Evolutionary conservation across 2,797 vertebrate genomes (phyloP), one percentile per base, ranked within the genome.

Genomic region (Fistularia commersonii): DNA sequence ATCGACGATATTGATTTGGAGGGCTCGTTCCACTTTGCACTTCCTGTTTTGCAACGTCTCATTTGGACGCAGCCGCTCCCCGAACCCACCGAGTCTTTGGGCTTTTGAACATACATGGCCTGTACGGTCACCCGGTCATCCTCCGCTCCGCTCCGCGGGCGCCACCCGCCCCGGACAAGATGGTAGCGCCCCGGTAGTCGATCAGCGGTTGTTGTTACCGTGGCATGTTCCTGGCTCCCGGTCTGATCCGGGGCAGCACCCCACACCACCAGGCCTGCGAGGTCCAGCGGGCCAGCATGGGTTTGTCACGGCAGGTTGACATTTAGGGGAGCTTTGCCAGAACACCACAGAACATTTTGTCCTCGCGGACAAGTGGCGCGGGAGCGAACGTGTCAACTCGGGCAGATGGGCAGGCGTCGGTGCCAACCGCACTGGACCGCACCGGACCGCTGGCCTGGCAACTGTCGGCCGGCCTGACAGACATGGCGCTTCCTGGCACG

Each of bases 341-440:
- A 76, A 81, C 78, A 57, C 74, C 65, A 48, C 60, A 57, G 80
- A 72, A 85, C 78, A 77, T 82, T 76, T 76, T 54, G 66, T 81
- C 85, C 77, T 80, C 74, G 78, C 61, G 83, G 85, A 90, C 85
- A 84, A 87, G 85, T 58, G 83, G 73, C 57, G 71, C 74, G 86
- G 88, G 86, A 85, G 76, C 68, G 34, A 75, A 84, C 54, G 69
- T 72, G 77, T 81, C 79, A 80, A 77, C 80, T 68, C 68, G 45
- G 87, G 85, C 90, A 91, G 90, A 88, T 90, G 90, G 90, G 84
- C 82, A 67, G 70, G 63, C 61, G 49, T 82, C 74, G 53, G 77
- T 79, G 83, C 85, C 87, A 88, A 70, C 74, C 47, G 67, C 81
- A 67, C 76, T 80, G 81, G 77, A 85, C 75, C 66, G 47, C 56